These are phyloP conservation scores for Disparrhopalites patrizii DNA, from an alignment of 2,888 invertebrate species.

Conservation along the genomic window DNA sequence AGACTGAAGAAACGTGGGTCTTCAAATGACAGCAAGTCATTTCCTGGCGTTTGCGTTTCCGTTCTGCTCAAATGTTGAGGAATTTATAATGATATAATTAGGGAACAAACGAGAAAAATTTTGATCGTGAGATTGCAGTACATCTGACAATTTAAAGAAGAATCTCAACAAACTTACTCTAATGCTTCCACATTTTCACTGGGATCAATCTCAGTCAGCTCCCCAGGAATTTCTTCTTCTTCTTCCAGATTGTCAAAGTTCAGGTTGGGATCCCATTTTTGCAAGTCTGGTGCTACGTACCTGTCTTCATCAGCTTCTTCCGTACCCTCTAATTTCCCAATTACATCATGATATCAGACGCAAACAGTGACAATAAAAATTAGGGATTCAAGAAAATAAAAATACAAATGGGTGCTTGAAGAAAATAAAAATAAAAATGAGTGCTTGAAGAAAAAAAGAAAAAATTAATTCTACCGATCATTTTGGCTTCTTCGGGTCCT, in stretches of 20 bases:
- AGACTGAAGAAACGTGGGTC: slow-evolving; percentile 17
- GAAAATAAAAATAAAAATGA: no score
- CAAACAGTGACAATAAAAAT: no score
- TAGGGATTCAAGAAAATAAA: no score
- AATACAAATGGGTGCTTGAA: no score
- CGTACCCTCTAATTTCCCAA: no score
- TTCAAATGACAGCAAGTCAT: slow-evolving; percentile 14
- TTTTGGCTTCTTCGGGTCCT: no score
- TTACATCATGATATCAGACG: no score
- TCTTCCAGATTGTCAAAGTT: neutral
- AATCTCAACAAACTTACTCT: neutral
- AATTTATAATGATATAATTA: neutral
- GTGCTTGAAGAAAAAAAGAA: no score
- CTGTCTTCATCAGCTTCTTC: neutral
- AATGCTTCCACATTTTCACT: neutral
- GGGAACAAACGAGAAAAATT: no score
- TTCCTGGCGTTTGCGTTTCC: neutral
- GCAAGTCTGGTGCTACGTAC: neutral
- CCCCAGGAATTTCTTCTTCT: neutral
- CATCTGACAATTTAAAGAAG: no score
- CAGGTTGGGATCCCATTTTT: neutral
- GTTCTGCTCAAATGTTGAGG: neutral
- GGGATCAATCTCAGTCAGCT: neutral
- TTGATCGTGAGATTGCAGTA: no score
- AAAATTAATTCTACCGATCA: no score